phyloP scores from a whole-genome alignment of 2,113 vertebrate species.

The Mastomys natalensis region DNA sequence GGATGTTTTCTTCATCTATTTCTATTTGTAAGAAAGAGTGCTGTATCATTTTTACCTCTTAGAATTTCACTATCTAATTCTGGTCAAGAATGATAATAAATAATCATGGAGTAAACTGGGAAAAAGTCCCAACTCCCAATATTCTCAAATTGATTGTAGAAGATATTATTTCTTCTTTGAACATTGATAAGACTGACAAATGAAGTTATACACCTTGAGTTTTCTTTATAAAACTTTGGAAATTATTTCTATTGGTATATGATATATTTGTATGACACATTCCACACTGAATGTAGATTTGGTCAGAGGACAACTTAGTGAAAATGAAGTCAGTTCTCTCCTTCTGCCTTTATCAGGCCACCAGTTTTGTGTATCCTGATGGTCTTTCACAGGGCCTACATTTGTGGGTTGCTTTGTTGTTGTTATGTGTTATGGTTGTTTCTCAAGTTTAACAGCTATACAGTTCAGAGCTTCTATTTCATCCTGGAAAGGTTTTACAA shows the following conservation, averaged over 20 bases:
- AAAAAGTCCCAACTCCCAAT: not conserved
- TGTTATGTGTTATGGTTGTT: not conserved
- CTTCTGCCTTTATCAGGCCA: not conserved
- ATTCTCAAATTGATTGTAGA: not conserved
- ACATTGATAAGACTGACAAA: not conserved
- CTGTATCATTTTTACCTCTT: conserved; percentile 30
- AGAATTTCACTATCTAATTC: not conserved
- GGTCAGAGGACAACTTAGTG: not conserved
- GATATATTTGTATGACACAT: not conserved
- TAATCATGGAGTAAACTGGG: not conserved
- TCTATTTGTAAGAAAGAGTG: not conserved
- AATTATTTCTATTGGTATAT: not conserved
- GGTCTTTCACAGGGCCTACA: not conserved
- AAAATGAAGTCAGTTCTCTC: no score
- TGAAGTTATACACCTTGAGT: not conserved
- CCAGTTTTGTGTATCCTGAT: no score
- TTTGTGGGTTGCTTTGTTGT: not conserved
- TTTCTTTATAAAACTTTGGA: not conserved
- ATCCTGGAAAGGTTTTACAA: not conserved
- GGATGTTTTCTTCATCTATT: not conserved
- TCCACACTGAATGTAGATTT: not conserved
- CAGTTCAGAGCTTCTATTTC: not conserved
- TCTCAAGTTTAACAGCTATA: not conserved
- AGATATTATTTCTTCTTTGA: not conserved
- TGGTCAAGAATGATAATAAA: not conserved